These are phyloP conservation scores for Palythoa grandis DNA, from an alignment of 92 coral and sea anemone species.

Conservation along the genomic window DNA sequence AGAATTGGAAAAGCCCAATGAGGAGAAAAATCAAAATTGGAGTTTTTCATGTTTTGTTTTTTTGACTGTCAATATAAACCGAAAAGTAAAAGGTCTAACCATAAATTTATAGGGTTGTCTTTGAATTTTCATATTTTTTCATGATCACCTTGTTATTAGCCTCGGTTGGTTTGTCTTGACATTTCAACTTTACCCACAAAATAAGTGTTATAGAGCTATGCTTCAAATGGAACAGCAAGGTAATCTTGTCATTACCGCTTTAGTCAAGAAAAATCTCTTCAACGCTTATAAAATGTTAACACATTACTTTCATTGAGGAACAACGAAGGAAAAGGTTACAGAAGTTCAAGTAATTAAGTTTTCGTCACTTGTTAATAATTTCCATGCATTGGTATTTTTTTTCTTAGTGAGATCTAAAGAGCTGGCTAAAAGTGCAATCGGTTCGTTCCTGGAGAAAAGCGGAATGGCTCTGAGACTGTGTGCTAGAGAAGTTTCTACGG, in stretches of 20 bases:
- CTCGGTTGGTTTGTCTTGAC: not conserved
- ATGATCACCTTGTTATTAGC: not conserved
- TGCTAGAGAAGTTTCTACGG: not conserved
- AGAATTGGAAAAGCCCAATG: not conserved
- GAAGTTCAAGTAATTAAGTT: conserved; percentile 26
- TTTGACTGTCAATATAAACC: not conserved
- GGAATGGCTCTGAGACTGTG: conserved; percentile 32
- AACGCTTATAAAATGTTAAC: conserved; percentile 15
- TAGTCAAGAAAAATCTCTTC: conserved; percentile 20
- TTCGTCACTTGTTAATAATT: conserved; percentile 43
- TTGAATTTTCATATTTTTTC: not conserved
- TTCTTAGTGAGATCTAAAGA: not conserved
- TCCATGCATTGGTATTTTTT: conserved; percentile 20
- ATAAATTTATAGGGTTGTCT: not conserved
- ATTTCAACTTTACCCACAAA: not conserved
- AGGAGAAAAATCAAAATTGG: not conserved
- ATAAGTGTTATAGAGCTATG: too few species aligned
- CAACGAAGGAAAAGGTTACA: conserved; percentile 6
- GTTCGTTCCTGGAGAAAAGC: conserved; percentile 29
- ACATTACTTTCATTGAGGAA: not conserved
- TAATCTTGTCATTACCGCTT: conserved; percentile 12
- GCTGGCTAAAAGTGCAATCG: conserved; percentile 7
- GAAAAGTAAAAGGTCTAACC: not conserved
- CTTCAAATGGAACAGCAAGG: not conserved
- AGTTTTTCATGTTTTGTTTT: not conserved